Evolutionary conservation across 2,888 invertebrate species (phyloP), one percentile per base, ranked within the genome.

Genomic region (Tetramorium bicarinatum): DNA sequence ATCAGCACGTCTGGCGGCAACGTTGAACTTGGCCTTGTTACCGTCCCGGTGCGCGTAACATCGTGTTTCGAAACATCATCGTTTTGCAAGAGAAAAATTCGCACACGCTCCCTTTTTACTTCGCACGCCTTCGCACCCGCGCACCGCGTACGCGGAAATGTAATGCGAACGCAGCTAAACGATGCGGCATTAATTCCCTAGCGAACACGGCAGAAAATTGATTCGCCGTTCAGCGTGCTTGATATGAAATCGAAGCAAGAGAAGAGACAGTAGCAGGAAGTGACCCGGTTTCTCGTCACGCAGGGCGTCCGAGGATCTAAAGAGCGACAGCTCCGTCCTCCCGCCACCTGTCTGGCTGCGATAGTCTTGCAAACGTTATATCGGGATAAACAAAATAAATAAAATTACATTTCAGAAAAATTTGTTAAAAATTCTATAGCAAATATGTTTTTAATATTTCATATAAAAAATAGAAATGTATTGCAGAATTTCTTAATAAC

Each of bases 191-290:
- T 15, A 62, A 84, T 82, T 82, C 56, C 72, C 84, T 38, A 69
- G 87, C 87, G 69, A 62, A 86, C 80, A 87, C 87, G 83, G 88
- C 91, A 89, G 88, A 91, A 91, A 91, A 87, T 86, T 84, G 88
- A 91, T 87, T 83, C 88, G 82, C 82, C 85, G 87, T 41, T 69
- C 82, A 67, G 56, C 64, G 34, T 34, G 69, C 76, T 84, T 83
- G 82, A 85, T 89, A 90, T 85, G 69, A 90, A 89, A 90, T 88
- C 85, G 86, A 89, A 90, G 85, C 88, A 84, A 47, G 83, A 84
- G 74, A 67, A 62, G 75, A 47, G 75, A 49, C 66, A 71, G 62
- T 82, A 88, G 86, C 88, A 85, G 90, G 89, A 90, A 90, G 76
- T 90, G 90, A 90, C 90, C 90, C 86, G 89, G 87, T 90, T 90